These are phyloP conservation scores for Rhagonycha fulva DNA, from an alignment of 2,888 invertebrate genomes.

Conservation along the genomic window DNA sequence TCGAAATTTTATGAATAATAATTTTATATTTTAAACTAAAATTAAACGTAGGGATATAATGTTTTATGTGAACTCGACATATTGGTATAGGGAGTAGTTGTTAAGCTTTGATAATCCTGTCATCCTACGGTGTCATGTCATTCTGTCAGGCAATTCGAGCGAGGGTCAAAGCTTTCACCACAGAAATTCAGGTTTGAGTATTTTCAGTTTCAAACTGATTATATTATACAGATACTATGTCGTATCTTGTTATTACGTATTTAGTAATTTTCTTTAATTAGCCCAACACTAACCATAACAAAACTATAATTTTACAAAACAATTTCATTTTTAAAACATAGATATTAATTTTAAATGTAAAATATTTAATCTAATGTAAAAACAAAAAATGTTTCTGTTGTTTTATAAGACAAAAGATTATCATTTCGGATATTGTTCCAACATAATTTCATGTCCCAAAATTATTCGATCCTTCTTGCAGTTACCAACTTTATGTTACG, in stretches of 20 bases:
- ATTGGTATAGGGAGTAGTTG: constrained; percentile 48
- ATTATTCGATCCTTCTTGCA: neutral
- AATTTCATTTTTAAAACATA: too few relatives aligned
- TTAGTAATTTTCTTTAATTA: too few relatives aligned
- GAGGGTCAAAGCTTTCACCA: constrained; percentile 39
- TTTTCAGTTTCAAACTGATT: neutral
- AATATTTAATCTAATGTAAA: too few relatives aligned
- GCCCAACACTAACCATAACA: too few relatives aligned
- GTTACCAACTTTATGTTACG: neutral
- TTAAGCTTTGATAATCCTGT: constrained; percentile 55
- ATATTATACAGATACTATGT: neutral
- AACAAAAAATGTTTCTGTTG: too few relatives aligned
- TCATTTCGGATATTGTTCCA: neutral
- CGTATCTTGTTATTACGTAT: too few relatives aligned
- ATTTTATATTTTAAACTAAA: neutral
- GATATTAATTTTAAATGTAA: too few relatives aligned
- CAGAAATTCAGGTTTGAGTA: constrained; percentile 39
- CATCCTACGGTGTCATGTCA: constrained; percentile 57
- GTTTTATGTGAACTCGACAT: constrained; percentile 45
- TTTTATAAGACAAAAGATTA: too few relatives aligned
- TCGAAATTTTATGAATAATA: neutral
- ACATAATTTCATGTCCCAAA: neutral
- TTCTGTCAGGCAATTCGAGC: constrained; percentile 52
- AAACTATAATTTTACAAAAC: too few relatives aligned
- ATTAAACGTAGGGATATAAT: neutral